phyloP scores from a whole-genome alignment of 2,797 vertebrate species.

The Coregonus suidteri region DNA sequence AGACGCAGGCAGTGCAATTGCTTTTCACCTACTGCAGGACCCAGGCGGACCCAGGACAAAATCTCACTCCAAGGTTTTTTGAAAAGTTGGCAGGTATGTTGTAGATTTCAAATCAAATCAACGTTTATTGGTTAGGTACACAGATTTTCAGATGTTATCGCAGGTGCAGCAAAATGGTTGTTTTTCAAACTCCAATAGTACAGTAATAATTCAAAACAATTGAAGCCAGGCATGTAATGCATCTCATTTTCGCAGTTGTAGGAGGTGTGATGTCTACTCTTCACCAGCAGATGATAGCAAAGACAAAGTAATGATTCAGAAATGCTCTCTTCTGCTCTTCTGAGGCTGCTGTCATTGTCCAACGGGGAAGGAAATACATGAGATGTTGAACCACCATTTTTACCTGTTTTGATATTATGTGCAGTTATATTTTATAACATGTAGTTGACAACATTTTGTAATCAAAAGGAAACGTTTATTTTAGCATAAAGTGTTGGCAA shows the following conservation, averaged over 20 bases:
- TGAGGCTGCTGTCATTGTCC: too few relatives aligned
- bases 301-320: constrained; percentile 16
- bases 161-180: too few relatives aligned
- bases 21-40: too few relatives aligned
- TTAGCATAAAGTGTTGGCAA: background rate
- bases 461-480: background rate
- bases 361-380: too few relatives aligned
- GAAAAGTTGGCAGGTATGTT: too few relatives aligned
- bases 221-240: too few relatives aligned
- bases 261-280: background rate
- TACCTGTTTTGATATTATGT: background rate
- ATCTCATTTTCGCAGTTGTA: background rate
- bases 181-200: too few relatives aligned
- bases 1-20: too few relatives aligned
- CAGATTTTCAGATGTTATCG: too few relatives aligned
- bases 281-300: constrained; percentile 56
- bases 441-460: background rate
- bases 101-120: background rate
- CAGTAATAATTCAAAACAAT: too few relatives aligned
- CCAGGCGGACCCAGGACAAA: too few relatives aligned
- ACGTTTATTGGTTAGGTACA: background rate
- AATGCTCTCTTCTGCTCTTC: background rate
- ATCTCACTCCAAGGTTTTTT: too few relatives aligned
- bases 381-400: background rate
- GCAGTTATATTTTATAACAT: background rate